Evolutionary conservation across 2,113 vertebrate species (phyloP), one percentile per base, ranked within the genome.

Genomic region (Pterocles orientalis): DNA sequence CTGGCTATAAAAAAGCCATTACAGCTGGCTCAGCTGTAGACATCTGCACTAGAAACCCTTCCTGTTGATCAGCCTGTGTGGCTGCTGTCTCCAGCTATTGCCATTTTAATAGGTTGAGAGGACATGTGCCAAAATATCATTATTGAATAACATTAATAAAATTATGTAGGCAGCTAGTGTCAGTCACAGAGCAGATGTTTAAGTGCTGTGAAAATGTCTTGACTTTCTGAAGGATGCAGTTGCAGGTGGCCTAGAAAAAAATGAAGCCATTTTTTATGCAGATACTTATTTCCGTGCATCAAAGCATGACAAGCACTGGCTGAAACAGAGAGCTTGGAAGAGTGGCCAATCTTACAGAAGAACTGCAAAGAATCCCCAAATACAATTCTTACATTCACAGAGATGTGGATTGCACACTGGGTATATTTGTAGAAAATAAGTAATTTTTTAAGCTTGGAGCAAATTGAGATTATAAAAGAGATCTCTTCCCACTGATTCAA

Each of bases 111-210:
- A 58, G 48, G 18, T 24, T 48, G 39, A 85, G 81, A 71, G 61
- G 53, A 88, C 60, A 31, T 19, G 34, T 51, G 83, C 77, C 93
- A 94, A 95, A 97, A 84, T n/a, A 84, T 48, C 66, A n/a, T 34
- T 54, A 31, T 17, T 50, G 72, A 47, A 28, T 36, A 58, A 25
- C 33, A 54, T 93, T 65, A 88, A 82, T 66, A 36, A 64, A 78
- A 93, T 82, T 10, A 36, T 7, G 48, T 39, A 48, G 89, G 92
- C 84, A 94, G 64, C 68, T n/a, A 62, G 8, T 36, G 58, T 58
- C 86, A 81, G 69, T 78, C 60, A 91, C 48, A 58, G 6, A 69
- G 39, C 61, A 96, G 81, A 92, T 82, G 86, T 78, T 78, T 29
- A 33, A 89, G 31, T 20, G 45, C 43, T 86, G 80, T 20, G 48